These are phyloP conservation scores for Sus scrofa DNA, from an alignment of 2,113 vertebrate genomes.

Conservation along the genomic window DNA sequence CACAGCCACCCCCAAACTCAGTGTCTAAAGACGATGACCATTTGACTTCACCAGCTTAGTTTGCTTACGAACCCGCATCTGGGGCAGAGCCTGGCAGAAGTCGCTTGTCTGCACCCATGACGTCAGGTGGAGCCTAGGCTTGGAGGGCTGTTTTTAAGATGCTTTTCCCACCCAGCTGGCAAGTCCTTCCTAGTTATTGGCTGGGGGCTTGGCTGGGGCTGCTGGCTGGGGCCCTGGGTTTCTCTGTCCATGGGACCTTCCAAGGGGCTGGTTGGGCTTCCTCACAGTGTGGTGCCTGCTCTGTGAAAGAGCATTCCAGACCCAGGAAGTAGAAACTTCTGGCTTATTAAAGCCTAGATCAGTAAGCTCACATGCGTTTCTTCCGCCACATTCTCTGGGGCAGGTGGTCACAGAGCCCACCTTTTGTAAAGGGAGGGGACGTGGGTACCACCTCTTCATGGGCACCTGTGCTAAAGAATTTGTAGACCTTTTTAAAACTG, in stretches of 20 bases:
- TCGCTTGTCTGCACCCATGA: fast-evolving
- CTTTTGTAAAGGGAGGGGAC: neutral
- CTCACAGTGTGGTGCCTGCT: neutral
- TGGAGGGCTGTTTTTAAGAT: fast-evolving
- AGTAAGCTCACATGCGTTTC: fast-evolving
- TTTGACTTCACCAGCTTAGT: neutral
- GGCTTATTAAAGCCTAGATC: neutral
- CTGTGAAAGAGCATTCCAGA: neutral
- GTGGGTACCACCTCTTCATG: fast-evolving
- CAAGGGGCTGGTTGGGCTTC: neutral
- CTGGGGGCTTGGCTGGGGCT: neutral
- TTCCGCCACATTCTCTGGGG: fast-evolving
- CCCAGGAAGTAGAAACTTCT: fast-evolving
- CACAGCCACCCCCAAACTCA: fast-evolving
- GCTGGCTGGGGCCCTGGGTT: neutral
- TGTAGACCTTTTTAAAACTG: neutral
- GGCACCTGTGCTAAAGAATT: neutral
- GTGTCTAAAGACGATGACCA: fast-evolving
- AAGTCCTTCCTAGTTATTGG: neutral
- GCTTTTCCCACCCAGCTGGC: too few species aligned
- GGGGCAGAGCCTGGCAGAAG: too few species aligned
- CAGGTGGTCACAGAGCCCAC: neutral
- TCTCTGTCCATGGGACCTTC: neutral
- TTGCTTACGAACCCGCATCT: neutral
- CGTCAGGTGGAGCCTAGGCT: too few species aligned